Base-by-base conservation (phyloP, 2,113 vertebrate species). In the Salvelinus sp. region DNA sequence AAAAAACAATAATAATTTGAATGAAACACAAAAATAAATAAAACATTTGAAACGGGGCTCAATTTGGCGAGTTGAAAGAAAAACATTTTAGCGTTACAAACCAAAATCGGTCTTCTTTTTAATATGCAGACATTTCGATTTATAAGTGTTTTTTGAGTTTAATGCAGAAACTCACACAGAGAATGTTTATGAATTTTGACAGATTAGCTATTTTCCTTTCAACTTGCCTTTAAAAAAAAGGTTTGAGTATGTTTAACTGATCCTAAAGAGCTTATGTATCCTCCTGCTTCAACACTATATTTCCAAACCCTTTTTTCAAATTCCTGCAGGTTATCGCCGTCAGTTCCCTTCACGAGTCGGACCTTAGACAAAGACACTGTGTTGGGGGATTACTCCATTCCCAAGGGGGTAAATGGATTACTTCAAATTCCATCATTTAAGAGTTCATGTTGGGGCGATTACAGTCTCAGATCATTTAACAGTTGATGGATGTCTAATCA, bases 321-420 rank as follows among this genome's bases (percentile, higher is more conserved):
- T 83, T 81, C 82, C 80, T 90, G 25, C 81, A 99, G 98, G 90
- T 87, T 99, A 74, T 96, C 95, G 0, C 98, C 98, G 0, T 97
- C 95, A 0, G 93, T 98, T 63, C 98, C 97, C 0, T 99, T 99
- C 88, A 99, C 96, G 48, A 95, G 95, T 74, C 92, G 98, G 71
- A 99, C 98, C 23, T 91, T 98, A 0, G 94, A 99, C 90, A 94
- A 95, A 87, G 94, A 97, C 79, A 97, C 91, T 23, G 89, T 97
- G 77, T 93, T 99, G 82, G 96, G 95, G 16, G 94, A 97, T 86
- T 98, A 98, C 2, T 71, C 92, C 18, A 92, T 99, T 85, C 96
- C 97, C 83, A 96, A 98, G 93, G 97, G 97, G 81, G 98, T 99
- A 89, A 96, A 96, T 91, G 72, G 67, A 70, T 87, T 85, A 89